Base-by-base conservation (phyloP, 2,888 invertebrate genomes). In the Magallana nippona region DNA sequence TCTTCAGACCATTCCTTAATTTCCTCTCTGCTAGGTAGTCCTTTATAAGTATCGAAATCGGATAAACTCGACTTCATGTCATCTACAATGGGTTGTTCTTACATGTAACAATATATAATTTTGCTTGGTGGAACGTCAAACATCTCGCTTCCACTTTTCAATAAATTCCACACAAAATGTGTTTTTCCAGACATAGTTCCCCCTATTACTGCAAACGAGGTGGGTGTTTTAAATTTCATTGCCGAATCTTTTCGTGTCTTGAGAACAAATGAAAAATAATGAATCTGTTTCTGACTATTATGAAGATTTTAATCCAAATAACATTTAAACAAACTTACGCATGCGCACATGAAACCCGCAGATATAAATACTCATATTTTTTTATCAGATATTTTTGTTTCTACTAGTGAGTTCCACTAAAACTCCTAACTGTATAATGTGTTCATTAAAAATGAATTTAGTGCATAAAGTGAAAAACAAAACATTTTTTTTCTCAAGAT, bases 21-120 rank as follows among this genome's bases (percentile, higher is more conserved):
- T 44, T 81, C 19, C 55, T 84, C 81, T 78, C 32, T 84, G 17
- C 55, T 55, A 10, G 84, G 84, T 55, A 84, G 27, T 22, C 84
- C 84, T 77, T 79, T 27, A 57, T 81, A 58, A 11, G 57, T 55
- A n/a, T 13, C 55, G 10, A 56, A 55, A 82, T 55, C 32, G 17
- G 56, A 22, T 55, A 71, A n/a, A 15, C 19, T n/a, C 22, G 32
- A 71, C 55, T 82, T 44, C 82, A 82, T 82, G 11, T 82, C 71
- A 10, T 82, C 77, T 13, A 71, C 44, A 44, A 82, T 19, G 19
- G 63, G 55, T 22, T 82, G 82, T 10, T 71, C n/a, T 19, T 82
- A 77, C 71, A 32, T 44, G 62, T 55, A 81, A 44, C 60, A 58
- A 63, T 63, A 62, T 27, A 81, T 13, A n/a, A 81, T 63, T 81